Evolutionary conservation across 2,888 invertebrate species (phyloP).

Genomic region (Apocheima hispidaria): DNA sequence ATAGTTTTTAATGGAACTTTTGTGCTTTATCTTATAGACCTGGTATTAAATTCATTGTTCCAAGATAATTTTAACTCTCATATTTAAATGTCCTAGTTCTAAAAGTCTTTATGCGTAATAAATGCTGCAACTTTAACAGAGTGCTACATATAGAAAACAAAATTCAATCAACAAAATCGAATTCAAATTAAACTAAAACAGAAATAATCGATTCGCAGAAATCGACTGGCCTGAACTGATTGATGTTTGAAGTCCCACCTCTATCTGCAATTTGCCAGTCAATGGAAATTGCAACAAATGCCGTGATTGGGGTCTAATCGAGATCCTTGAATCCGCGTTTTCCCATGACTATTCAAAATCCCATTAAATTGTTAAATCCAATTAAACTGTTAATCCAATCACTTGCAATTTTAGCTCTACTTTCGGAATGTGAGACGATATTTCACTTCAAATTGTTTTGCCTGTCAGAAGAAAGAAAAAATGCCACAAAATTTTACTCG

Average conservation of each 20-base stretch:
- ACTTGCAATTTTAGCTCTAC: slow-evolving; percentile 40
- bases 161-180: slow-evolving; percentile 18
- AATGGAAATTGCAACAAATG: slow-evolving; percentile 82
- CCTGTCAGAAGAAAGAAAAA: slow-evolving; percentile 57
- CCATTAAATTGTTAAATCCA: slow-evolving; percentile 75
- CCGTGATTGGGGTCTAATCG: slow-evolving; percentile 80
- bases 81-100: too few species aligned
- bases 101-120: too few species aligned
- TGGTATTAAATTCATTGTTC: neutral
- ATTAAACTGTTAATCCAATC: slow-evolving; percentile 65
- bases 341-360: slow-evolving; percentile 81
- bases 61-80: too few species aligned
- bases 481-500: too few species aligned
- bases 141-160: neutral
- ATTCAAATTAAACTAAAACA: slow-evolving; percentile 38
- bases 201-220: slow-evolving; percentile 51
- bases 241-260: slow-evolving; percentile 70
- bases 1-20: neutral
- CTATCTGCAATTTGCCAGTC: slow-evolving; percentile 80
- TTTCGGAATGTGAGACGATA: slow-evolving; percentile 57
- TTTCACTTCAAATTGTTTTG: slow-evolving; percentile 66
- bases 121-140: too few species aligned
- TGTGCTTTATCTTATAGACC: neutral
- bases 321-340: slow-evolving; percentile 64
- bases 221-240: slow-evolving; percentile 61